These are phyloP conservation scores for Sebastes trivittatus DNA, from an alignment of 2,797 vertebrate genomes.

Conservation along the genomic window DNA sequence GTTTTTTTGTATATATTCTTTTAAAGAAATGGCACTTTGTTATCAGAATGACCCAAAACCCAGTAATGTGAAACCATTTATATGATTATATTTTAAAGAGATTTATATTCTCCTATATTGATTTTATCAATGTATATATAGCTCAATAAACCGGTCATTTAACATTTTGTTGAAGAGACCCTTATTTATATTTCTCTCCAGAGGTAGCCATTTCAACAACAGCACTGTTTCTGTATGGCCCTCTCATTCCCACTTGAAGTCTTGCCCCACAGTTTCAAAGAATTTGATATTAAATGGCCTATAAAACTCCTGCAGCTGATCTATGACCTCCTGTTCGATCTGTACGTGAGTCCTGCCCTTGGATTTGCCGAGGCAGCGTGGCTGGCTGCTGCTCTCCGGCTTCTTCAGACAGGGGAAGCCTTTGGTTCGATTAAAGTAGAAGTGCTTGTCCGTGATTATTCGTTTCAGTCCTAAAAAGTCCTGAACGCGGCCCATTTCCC, in stretches of 20 bases:
- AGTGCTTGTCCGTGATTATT: constrained; percentile 96
- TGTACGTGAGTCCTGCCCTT: constrained; percentile 97
- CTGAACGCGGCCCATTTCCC: constrained; percentile 95
- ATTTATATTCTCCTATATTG: constrained; percentile 5
- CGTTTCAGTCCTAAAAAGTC: constrained; percentile 95
- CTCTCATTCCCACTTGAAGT: constrained; percentile 95
- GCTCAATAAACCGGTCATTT: constrained; percentile 1
- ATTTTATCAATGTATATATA: not conserved
- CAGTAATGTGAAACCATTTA: constrained; percentile 28
- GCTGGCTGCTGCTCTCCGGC: constrained; percentile 83
- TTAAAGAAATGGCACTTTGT: constrained; percentile 40
- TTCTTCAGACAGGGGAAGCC: constrained; percentile 97
- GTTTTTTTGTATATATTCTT: not conserved
- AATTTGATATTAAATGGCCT: constrained; percentile 96
- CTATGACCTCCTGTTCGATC: constrained; percentile 94
- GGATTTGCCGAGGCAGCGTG: constrained; percentile 95
- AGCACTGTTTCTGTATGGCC: not conserved
- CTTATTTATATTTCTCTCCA: constrained; percentile 5
- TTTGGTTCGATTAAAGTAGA: constrained; percentile 99
- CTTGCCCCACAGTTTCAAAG: constrained; percentile 96
- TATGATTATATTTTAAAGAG: constrained; percentile 14
- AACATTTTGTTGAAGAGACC: constrained; percentile 14
- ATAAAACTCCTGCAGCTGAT: constrained; percentile 96
- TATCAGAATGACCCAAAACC: constrained; percentile 8
- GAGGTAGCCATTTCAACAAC: constrained; percentile 40